Conservation (phyloP, 2,888 invertebrate genomes). For the Mimachlamys varia region DNA sequence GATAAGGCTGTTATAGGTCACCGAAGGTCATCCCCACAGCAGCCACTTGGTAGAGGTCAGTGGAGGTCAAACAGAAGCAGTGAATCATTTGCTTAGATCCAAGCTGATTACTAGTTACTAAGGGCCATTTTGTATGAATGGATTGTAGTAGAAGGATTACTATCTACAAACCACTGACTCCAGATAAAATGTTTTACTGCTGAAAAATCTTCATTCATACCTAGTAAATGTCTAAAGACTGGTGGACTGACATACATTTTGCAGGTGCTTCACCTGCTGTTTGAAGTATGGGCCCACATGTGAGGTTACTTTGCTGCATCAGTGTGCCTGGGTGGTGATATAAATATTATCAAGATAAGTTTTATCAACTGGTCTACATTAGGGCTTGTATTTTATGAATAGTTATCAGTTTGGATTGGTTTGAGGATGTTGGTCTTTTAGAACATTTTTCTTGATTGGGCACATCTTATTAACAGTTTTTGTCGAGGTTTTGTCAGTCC, state of each 20-base stretch:
- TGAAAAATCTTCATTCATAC: slow-evolving; percentile 27
- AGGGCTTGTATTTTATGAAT: not conserved
- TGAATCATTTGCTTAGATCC: not conserved
- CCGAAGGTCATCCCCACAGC: slow-evolving; percentile 13
- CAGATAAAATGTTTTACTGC: slow-evolving; percentile 9
- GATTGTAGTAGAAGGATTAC: not conserved
- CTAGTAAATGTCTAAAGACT: not conserved
- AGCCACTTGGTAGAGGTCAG: not conserved
- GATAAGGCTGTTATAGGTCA: not conserved
- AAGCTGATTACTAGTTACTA: not conserved
- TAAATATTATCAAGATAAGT: not conserved
- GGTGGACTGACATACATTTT: slow-evolving; percentile 27
- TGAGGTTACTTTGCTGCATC: slow-evolving; percentile 15
- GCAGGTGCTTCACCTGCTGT: slow-evolving; percentile 28
- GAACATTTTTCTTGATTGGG: not conserved
- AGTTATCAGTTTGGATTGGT: not conserved
- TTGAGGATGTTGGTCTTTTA: not conserved
- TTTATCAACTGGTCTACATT: not conserved
- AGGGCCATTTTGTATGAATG: slow-evolving; percentile 24
- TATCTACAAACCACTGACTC: slow-evolving; percentile 1
- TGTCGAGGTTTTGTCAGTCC: not conserved
- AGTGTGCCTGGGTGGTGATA: not conserved
- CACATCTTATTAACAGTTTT: not conserved
- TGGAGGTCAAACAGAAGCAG: not conserved
- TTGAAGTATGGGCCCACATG: not conserved